Percentiles rank a stretch among this genome's conserved stretches.
phyloP scores from a whole-genome alignment of 2,113 vertebrate genomes.

The Pomatostomus ruficeps region DNA sequence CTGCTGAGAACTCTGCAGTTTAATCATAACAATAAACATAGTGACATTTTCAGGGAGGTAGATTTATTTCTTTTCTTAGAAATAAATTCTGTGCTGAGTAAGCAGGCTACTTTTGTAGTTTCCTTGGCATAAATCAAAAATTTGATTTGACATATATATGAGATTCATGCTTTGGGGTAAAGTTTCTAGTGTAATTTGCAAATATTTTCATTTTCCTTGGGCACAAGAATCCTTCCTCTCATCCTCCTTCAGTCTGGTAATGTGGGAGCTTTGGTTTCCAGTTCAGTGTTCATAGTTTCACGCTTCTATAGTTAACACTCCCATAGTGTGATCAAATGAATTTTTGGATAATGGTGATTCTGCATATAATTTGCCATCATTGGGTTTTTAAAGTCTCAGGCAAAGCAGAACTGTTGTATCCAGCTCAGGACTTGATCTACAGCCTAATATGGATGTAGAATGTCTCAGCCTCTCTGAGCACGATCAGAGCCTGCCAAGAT shows the following conservation, averaged over 20 bases:
- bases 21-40: conserved; percentile 4
- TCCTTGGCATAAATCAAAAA: not conserved
- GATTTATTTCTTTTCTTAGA: conserved; percentile 17
- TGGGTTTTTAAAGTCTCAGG: conserved; percentile 13
- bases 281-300: not conserved
- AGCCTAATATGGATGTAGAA: conserved; percentile 79
- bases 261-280: not conserved
- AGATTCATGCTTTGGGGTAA: not conserved
- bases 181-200: not conserved
- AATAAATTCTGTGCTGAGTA: conserved; percentile 7
- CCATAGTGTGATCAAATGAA: not conserved
- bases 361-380: not conserved
- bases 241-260: not conserved
- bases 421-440: conserved; percentile 43
- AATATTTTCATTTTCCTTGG: not conserved
- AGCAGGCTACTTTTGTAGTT: not conserved
- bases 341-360: not conserved
- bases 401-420: conserved; percentile 25
- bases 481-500: conserved; percentile 57
- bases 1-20: not conserved
- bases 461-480: conserved; percentile 44
- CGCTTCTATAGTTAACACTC: not conserved
- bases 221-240: not conserved
- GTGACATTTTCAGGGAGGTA: conserved; percentile 18
- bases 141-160: not conserved